Conservation (phyloP, 2,113 vertebrate genomes). For the Myodes glareolus region DNA sequence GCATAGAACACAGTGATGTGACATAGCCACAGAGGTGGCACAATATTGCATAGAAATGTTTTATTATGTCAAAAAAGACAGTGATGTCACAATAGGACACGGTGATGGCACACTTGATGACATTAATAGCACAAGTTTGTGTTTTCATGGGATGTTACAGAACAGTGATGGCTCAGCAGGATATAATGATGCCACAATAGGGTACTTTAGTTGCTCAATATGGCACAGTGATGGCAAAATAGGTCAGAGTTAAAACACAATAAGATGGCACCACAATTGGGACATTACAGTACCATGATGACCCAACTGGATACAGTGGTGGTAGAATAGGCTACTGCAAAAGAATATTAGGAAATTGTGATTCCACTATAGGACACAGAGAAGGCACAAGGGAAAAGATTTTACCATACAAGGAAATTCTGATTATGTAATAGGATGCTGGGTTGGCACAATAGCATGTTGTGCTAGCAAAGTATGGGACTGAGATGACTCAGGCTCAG, state of each 20-base stretch:
- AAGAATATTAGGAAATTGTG: not conserved
- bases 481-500: not conserved
- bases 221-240: not conserved
- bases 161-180: not conserved
- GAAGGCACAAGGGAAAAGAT: not conserved
- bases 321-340: not conserved
- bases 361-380: not conserved
- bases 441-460: not conserved
- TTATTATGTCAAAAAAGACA: not conserved
- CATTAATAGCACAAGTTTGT: not conserved
- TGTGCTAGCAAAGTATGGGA: too few species aligned
- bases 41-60: not conserved
- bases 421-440: not conserved
- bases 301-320: not conserved
- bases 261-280: not conserved
- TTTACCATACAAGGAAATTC: not conserved
- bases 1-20: not conserved
- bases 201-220: too few species aligned
- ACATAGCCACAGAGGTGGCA: not conserved
- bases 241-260: not conserved
- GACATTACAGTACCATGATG: not conserved
- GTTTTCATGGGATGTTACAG: not conserved
- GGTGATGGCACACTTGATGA: too few species aligned
- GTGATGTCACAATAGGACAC: not conserved
- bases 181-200: too few species aligned